phyloP scores from a whole-genome alignment of 2,113 vertebrate genomes.

The Vimba vimba region DNA sequence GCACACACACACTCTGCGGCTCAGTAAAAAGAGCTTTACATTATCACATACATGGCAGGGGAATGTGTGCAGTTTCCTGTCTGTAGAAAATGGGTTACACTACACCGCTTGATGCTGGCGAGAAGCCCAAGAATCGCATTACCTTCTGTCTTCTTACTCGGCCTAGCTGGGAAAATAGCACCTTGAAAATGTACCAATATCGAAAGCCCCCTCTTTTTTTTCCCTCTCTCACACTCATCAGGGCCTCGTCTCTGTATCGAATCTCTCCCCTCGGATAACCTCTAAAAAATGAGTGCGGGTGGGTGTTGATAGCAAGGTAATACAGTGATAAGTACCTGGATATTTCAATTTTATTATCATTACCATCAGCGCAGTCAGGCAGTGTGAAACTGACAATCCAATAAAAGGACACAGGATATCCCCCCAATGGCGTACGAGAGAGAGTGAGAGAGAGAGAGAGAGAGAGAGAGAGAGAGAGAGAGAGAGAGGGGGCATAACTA shows the following conservation, averaged over 20 bases:
- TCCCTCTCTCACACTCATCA: conserved; percentile 26
- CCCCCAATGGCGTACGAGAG: conserved; percentile 52
- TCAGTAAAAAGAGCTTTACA: conserved; percentile 71
- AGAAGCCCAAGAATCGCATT: conserved; percentile 70
- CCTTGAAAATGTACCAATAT: conserved; percentile 63
- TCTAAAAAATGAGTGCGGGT: conserved; percentile 60
- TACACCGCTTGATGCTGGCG: conserved; percentile 70
- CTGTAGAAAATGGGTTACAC: conserved; percentile 69
- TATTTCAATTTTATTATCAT: conserved; percentile 82
- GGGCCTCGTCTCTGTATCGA: conserved; percentile 59
- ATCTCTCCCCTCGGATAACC: conserved; percentile 67
- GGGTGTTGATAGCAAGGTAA: conserved; percentile 76
- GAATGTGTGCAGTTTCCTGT: conserved; percentile 55
- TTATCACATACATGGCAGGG: conserved; percentile 77
- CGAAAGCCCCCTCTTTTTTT: conserved; percentile 43
- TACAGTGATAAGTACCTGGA: conserved; percentile 77
- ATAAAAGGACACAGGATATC: conserved; percentile 75
- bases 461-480: not conserved
- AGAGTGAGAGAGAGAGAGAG: conserved; percentile 25
- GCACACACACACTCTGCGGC: conserved; percentile 49
- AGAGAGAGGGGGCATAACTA: conserved; percentile 24
- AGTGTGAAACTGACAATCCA: conserved; percentile 76
- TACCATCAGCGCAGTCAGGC: conserved; percentile 69
- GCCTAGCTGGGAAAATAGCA: conserved; percentile 67
- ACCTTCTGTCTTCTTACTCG: conserved; percentile 58